A percentile compares a stretch with the other conserved stretches of the same genome.
phyloP scores from a whole-genome alignment of 2,113 vertebrate genomes.

The Plectropomus leopardus region DNA sequence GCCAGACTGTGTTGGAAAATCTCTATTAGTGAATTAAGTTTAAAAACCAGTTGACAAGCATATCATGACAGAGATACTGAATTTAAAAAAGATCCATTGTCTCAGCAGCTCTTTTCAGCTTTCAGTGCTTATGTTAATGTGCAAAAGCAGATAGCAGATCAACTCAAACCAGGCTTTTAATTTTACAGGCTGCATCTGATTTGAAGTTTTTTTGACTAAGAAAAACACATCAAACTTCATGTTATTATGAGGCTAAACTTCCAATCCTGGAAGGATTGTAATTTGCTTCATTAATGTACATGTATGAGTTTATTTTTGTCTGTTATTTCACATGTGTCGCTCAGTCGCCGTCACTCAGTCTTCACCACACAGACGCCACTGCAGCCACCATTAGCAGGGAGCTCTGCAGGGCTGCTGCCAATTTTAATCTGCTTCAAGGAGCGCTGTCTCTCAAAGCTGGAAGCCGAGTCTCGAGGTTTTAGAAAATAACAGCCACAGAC shows the following conservation, averaged over 20 bases:
- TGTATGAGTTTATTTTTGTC: background rate
- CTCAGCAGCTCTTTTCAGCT: background rate
- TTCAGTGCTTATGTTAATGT: background rate
- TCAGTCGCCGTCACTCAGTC: conserved; percentile 1
- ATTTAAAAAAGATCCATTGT: background rate
- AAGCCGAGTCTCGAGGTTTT: conserved; percentile 14
- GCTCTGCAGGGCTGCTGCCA: conserved; percentile 17
- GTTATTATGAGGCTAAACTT: background rate
- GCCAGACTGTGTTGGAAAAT: background rate
- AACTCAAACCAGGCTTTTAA: background rate
- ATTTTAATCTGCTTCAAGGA: conserved; percentile 37
- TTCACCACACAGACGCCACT: conserved; percentile 37
- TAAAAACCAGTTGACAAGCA: background rate
- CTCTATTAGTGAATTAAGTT: background rate
- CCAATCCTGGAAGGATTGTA: background rate
- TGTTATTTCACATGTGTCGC: conserved; percentile 47
- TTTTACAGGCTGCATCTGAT: background rate
- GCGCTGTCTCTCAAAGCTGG: conserved; percentile 32
- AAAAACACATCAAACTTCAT: background rate
- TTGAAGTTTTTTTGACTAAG: too few species aligned
- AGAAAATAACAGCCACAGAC: conserved; percentile 41
- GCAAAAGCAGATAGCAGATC: background rate
- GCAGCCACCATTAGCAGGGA: conserved; percentile 15
- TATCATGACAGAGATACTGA: background rate
- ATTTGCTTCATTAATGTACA: conserved; percentile 35